Evolutionary conservation across 2,797 vertebrate genomes (phyloP), one percentile per base, ranked within the genome.

Genomic region (Florisuga fusca): DNA sequence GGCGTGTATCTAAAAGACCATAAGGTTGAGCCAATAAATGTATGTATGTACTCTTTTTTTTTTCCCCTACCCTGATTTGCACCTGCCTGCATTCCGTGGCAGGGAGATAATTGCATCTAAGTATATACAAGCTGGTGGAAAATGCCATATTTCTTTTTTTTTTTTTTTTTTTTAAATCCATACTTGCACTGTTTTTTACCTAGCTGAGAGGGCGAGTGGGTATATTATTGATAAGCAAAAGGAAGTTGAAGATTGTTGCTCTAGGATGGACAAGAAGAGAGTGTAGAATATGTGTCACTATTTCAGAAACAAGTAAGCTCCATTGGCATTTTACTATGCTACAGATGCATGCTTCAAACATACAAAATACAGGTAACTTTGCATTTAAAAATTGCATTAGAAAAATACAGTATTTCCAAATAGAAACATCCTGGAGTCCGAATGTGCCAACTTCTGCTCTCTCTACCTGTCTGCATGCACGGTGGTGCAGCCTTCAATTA

Each of bases 141-240:
- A 85, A 77, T 53, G 27, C 8, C 54, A 73, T 6, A 63, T 92
- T 81, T 67, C 45, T 71, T 72, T 81, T 75, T 64, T 91, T 82
- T 69, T 27, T 41, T 14, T 41, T 41, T 41, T 41, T 41, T n/a
- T n/a, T 45, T 45, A 4, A 43, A 55, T 80, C 16, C 34, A 26
- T 71, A 41, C 53, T 87, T 77, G 2, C 7, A 55, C 69, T 76
- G 38, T 3, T 94, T 83, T 83, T 71, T 78, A 64, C 31, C 31
- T 48, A 90, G 58, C 79, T 93, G 54, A 91, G 88, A 53, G 29
- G 31, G 69, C 36, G 80, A 71, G 80, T 83, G 73, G 76, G 73
- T 63, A 53, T 94, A 41, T 33, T 81, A 43, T n/a, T 57, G 73
- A 23, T 89, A 87, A 85, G 79, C 74, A 41, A 78, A 91, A 88